These are phyloP conservation scores for Tetramorium alpestre DNA, from an alignment of 1,140 invertebrate genomes.

Conservation along the genomic window DNA sequence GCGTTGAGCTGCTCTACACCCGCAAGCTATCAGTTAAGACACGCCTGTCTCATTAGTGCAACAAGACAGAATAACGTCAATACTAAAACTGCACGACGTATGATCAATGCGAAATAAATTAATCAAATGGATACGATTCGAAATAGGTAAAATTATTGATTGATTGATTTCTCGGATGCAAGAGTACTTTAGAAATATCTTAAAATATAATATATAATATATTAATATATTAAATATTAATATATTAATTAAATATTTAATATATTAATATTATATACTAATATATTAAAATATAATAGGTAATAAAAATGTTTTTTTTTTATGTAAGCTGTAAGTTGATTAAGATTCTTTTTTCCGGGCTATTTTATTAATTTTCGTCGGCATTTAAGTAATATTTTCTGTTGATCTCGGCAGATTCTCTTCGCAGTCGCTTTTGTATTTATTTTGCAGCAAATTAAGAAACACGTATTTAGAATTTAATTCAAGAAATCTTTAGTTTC, in stretches of 20 bases:
- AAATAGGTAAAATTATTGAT: background rate
- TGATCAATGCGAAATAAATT: slow-evolving; percentile 6
- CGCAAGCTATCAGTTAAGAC: slow-evolving; percentile 45
- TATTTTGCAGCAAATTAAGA: background rate
- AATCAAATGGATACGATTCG: background rate
- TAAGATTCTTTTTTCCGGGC: background rate
- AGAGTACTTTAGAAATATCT: background rate
- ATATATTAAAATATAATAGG: background rate
- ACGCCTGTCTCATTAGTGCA: slow-evolving; percentile 37
- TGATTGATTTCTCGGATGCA: background rate
- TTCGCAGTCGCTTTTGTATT: background rate
- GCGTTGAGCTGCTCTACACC: background rate
- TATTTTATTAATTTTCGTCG: background rate
- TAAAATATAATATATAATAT: background rate
- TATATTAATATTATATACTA: no score
- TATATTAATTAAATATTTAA: no score
- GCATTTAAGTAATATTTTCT: background rate
- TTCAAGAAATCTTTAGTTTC: background rate
- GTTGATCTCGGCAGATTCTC: background rate
- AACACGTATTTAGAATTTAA: background rate
- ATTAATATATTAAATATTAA: no score
- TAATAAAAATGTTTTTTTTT: background rate
- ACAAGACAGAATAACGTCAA: slow-evolving; percentile 6
- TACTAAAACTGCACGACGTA: slow-evolving; percentile 5
- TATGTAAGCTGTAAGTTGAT: background rate